Percentiles rank a stretch among this genome's conserved stretches.
Conservation (phyloP, 1,140 invertebrate genomes). For the Papilio dardanus region DNA sequence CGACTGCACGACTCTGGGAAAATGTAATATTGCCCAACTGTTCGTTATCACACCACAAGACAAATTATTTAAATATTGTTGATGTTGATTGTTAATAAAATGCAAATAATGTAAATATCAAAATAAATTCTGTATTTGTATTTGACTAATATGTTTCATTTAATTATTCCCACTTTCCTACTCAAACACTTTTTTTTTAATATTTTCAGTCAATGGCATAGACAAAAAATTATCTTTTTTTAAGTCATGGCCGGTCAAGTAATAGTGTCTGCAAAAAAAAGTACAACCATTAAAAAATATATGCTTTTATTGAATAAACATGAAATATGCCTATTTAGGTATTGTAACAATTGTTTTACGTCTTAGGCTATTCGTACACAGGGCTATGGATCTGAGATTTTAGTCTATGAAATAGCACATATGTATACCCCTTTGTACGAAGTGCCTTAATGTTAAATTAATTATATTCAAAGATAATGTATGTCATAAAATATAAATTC, state of each 20-base stretch:
- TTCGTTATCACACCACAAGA: slow-evolving; percentile 79
- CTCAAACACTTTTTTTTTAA: background rate
- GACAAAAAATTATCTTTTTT: no score
- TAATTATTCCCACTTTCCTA: slow-evolving; percentile 3
- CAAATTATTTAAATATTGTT: slow-evolving; percentile 84
- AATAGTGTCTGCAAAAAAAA: background rate
- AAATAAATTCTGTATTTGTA: slow-evolving; percentile 84
- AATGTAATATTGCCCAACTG: slow-evolving; percentile 75
- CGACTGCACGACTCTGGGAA: slow-evolving; percentile 57
- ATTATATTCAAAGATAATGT: background rate
- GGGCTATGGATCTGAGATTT: no score
- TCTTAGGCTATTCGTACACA: no score
- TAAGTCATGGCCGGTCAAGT: no score
- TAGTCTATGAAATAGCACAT: no score
- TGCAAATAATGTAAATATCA: slow-evolving; percentile 84
- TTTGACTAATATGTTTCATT: slow-evolving; percentile 72
- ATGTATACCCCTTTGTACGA: no score
- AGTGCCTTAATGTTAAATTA: background rate
- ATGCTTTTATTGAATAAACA: slow-evolving; percentile 38
- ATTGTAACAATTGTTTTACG: slow-evolving; percentile 16
- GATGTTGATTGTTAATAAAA: slow-evolving; percentile 84
- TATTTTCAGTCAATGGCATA: background rate
- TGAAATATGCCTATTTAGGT: slow-evolving; percentile 40
- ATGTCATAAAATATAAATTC: background rate
- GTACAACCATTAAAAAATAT: slow-evolving; percentile 39